Evolutionary conservation across 1,140 invertebrate species (phyloP).

Genomic region (Drosophila miranda): DNA sequence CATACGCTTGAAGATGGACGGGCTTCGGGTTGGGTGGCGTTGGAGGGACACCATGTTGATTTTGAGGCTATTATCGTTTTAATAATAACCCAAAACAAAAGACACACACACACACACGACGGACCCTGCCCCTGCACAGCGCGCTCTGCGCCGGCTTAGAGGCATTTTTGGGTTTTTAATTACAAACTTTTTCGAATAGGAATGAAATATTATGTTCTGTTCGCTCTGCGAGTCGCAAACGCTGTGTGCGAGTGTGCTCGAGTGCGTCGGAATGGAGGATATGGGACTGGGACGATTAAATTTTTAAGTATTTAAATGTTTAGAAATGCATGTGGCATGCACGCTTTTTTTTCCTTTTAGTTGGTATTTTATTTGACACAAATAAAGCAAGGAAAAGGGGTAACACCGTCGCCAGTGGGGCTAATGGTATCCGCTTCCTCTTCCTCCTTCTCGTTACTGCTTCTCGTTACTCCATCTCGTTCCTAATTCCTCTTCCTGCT

Average conservation of each 20-base stretch:
- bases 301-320: no score
- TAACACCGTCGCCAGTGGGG: no score
- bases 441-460: no score
- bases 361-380: no score
- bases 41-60: slow-evolving; percentile 40
- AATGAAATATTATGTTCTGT: slow-evolving; percentile 46
- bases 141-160: slow-evolving; percentile 11
- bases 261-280: slow-evolving; percentile 4
- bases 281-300: background rate
- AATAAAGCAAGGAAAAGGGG: no score
- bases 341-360: no score
- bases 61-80: slow-evolving; percentile 76
- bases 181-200: slow-evolving; percentile 52
- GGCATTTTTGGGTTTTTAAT: slow-evolving; percentile 64
- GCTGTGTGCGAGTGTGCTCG: background rate
- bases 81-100: slow-evolving; percentile 72
- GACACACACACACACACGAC: slow-evolving; percentile 7
- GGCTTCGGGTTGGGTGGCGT: no score
- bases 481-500: no score
- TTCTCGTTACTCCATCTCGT: no score
- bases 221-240: slow-evolving; percentile 4
- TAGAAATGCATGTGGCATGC: no score
- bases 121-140: background rate
- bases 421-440: no score
- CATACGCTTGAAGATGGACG: slow-evolving; percentile 41